Conservation (phyloP, 2,797 vertebrate species). For the Anolis apletophallus region DNA sequence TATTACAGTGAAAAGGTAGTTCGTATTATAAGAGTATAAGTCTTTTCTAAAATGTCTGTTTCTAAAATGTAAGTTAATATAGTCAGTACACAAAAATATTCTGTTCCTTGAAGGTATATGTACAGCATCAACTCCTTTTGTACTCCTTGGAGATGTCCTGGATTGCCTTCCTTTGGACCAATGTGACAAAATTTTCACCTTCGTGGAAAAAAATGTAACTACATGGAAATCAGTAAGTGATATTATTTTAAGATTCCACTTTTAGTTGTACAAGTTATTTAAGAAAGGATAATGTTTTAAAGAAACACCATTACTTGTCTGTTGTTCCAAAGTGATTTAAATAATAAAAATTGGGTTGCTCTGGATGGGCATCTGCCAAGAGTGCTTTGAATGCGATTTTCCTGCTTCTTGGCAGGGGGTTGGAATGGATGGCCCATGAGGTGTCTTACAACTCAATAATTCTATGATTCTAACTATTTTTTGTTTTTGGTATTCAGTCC, state of each 20-base stretch:
- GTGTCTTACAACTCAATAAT: too few species aligned
- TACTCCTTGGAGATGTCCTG: conserved; percentile 94
- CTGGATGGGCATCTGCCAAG: neutral
- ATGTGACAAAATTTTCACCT: conserved; percentile 97
- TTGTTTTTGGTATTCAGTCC: neutral
- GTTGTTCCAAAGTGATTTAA: neutral
- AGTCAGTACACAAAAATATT: conserved; percentile 12
- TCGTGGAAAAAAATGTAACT: conserved; percentile 97
- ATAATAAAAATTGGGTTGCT: neutral
- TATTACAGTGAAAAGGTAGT: neutral
- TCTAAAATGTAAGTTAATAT: conserved; percentile 8
- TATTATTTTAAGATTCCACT: conserved; percentile 32
- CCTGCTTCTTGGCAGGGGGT: too few species aligned
- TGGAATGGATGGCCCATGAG: too few species aligned
- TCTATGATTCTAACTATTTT: neutral
- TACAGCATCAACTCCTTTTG: conserved; percentile 94
- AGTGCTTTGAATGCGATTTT: too few species aligned
- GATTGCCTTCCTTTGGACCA: conserved; percentile 97
- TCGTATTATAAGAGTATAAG: neutral
- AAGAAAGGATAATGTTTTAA: neutral
- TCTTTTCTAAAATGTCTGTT: neutral
- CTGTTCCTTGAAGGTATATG: conserved; percentile 85
- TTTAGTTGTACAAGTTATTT: neutral
- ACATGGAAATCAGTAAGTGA: conserved; percentile 96
- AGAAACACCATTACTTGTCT: neutral